phyloP scores from a whole-genome alignment of 2,888 invertebrate species.

The Cephus spinipes region DNA sequence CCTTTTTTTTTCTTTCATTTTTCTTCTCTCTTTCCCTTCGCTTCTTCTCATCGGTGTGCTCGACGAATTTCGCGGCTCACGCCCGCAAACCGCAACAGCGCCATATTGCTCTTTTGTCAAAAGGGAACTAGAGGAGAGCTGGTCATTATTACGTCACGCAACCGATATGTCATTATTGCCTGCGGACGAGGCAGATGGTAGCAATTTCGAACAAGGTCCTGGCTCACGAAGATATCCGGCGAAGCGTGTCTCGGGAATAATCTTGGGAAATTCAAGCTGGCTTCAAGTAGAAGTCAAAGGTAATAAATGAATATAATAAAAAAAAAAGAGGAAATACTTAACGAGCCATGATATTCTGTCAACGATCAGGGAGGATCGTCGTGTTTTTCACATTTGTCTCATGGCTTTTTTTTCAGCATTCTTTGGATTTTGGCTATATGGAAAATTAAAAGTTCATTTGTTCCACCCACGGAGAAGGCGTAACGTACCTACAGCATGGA shows the following conservation, averaged over 20 bases:
- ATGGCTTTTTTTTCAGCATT: neutral
- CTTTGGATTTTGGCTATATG: neutral
- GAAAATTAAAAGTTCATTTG: neutral
- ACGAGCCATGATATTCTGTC: neutral
- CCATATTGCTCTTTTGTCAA: constrained; percentile 57
- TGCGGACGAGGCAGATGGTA: constrained; percentile 42
- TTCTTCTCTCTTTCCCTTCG: neutral
- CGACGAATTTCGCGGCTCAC: constrained; percentile 21
- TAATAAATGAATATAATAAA: neutral
- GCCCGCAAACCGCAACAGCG: constrained; percentile 59
- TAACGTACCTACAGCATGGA: neutral
- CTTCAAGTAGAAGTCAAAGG: neutral
- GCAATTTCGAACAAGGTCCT: neutral
- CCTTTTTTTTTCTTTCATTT: neutral
- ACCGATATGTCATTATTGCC: constrained; percentile 35
- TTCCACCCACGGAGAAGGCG: neutral
- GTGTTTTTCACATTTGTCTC: neutral
- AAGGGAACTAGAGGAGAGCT: constrained; percentile 17
- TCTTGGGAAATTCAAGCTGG: neutral
- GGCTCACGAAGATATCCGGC: constrained; percentile 2
- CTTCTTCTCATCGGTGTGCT: neutral
- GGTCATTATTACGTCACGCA: constrained; percentile 38
- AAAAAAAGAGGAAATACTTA: neutral
- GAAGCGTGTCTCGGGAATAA: neutral
- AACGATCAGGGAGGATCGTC: neutral